phyloP scores from a whole-genome alignment of 2,113 vertebrate genomes.

The Copsychus sechellarum region DNA sequence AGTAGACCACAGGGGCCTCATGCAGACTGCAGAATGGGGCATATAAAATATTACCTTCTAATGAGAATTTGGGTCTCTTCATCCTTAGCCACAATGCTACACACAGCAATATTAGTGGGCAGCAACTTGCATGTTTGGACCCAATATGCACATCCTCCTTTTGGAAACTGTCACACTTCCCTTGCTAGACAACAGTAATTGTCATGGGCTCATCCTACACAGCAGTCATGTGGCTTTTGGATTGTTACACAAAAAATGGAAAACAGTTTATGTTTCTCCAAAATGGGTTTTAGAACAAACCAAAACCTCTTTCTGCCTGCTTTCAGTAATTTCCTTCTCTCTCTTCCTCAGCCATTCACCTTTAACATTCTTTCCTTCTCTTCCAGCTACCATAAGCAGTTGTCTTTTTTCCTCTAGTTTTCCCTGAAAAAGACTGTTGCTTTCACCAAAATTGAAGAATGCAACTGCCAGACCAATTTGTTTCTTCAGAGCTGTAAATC shows the following conservation, averaged over 20 bases:
- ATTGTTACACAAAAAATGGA: neutral
- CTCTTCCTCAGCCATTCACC: neutral
- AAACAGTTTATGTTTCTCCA: neutral
- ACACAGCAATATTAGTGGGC: neutral
- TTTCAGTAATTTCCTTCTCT: neutral
- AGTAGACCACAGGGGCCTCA: neutral
- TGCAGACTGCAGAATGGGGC: neutral
- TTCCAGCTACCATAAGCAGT: neutral
- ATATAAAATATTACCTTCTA: neutral
- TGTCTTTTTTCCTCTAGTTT: neutral
- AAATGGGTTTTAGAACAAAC: neutral
- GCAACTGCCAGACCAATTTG: neutral
- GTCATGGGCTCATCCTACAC: neutral
- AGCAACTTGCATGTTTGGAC: neutral
- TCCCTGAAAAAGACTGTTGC: neutral
- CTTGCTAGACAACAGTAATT: neutral
- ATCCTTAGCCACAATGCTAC: neutral
- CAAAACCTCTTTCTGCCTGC: neutral
- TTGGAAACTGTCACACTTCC: neutral
- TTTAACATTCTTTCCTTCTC: neutral
- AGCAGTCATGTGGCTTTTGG: neutral
- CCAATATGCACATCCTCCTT: neutral
- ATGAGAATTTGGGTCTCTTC: neutral
- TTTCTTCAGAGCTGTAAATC: neutral
- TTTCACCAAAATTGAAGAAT: neutral